phyloP scores from a whole-genome alignment of 2,888 invertebrate species.

The Tenthredo notha region DNA sequence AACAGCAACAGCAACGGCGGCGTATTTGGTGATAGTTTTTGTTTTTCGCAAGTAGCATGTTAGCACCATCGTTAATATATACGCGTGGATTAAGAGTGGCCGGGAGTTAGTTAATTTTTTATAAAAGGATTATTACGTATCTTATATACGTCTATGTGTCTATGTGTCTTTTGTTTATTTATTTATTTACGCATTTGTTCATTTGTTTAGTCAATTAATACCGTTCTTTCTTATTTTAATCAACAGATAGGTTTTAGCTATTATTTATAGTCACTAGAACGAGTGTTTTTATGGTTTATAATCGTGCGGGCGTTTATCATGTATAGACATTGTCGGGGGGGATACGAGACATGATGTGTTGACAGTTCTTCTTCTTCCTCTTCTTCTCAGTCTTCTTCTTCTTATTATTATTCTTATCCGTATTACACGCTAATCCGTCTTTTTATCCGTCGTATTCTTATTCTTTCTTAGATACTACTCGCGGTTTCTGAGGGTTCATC shows the following conservation, averaged over 20 bases:
- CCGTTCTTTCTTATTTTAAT: conserved; percentile 24
- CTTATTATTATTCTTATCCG: not conserved
- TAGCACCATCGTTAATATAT: conserved; percentile 61
- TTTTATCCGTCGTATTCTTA: not conserved
- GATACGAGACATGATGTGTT: conserved; percentile 10
- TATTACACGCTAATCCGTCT: not conserved
- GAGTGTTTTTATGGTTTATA: conserved; percentile 6
- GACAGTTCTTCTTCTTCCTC: conserved; percentile 32
- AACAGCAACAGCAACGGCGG: not conserved
- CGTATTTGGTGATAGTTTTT: conserved; percentile 4
- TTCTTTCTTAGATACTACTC: not conserved
- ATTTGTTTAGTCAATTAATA: not conserved
- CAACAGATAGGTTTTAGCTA: not conserved
- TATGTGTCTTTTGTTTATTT: not conserved
- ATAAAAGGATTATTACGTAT: not conserved
- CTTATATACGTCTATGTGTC: not conserved
- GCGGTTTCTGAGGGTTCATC: not conserved
- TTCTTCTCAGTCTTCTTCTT: not conserved
- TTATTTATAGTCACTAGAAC: conserved; percentile 50
- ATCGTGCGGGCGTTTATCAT: not conserved
- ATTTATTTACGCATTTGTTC: not conserved
- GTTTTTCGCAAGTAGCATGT: conserved; percentile 55
- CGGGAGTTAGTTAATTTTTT: conserved; percentile 6
- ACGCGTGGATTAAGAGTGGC: conserved; percentile 1
- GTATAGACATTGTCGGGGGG: not conserved